A percentile compares a stretch with the other conserved stretches of the same genome.
Evolutionary conservation across 2,888 invertebrate genomes (phyloP).

Genomic region (Tricholauxania praeusta): DNA sequence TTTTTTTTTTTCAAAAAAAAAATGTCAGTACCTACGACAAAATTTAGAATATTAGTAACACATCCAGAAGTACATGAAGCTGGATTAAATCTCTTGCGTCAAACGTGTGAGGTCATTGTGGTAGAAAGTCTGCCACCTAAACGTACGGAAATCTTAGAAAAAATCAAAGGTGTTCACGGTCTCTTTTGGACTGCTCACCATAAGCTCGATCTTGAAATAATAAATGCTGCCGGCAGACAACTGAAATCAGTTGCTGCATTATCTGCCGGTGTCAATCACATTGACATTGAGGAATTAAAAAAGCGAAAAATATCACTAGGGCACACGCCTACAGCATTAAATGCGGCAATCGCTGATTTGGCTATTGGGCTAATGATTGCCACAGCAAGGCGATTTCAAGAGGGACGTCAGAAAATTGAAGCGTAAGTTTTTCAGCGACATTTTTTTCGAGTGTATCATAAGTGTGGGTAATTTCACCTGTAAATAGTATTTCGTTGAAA

Average conservation of each 20-base stretch:
- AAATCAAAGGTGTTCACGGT: conserved; percentile 63
- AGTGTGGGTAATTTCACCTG: background rate
- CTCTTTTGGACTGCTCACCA: conserved; percentile 66
- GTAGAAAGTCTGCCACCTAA: conserved; percentile 60
- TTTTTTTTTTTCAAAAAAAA: background rate
- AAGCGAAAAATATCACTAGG: conserved; percentile 79
- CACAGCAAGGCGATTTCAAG: conserved; percentile 81
- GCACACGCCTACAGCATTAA: conserved; percentile 81
- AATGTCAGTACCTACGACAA: conserved; percentile 48
- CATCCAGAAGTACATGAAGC: conserved; percentile 76
- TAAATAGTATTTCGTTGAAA: background rate
- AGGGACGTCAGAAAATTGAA: conserved; percentile 78
- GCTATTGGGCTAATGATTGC: conserved; percentile 83
- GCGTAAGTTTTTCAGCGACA: conserved; percentile 51
- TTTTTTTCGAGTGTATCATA: background rate
- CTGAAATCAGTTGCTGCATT: conserved; percentile 84
- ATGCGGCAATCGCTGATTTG: conserved; percentile 85
- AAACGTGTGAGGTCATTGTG: conserved; percentile 63
- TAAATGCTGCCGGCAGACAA: conserved; percentile 70
- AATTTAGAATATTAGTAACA: conserved; percentile 74
- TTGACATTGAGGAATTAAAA: conserved; percentile 80
- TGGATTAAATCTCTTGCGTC: conserved; percentile 74
- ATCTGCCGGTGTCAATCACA: conserved; percentile 89
- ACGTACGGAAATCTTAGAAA: conserved; percentile 60
- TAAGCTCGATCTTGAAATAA: conserved; percentile 59